Evolutionary conservation across 2,888 invertebrate genomes (phyloP).

Genomic region (Tromatobia lineatoria): DNA sequence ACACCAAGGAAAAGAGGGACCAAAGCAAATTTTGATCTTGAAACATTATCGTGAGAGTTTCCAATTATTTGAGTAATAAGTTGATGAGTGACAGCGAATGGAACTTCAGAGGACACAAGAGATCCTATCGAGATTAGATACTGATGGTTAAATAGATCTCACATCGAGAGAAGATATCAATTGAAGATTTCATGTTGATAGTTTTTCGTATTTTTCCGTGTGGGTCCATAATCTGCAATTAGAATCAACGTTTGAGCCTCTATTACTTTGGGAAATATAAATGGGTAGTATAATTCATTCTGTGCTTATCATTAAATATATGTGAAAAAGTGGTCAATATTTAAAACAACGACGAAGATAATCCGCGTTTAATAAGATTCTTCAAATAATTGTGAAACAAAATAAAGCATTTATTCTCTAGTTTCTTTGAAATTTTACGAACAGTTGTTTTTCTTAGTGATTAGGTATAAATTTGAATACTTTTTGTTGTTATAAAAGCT

Average conservation of each 20-base stretch:
- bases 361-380: too few relatives aligned
- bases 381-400: too few relatives aligned
- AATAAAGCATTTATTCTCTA: too few relatives aligned
- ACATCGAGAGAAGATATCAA: background rate
- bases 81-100: conserved; percentile 10
- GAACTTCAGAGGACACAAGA: background rate
- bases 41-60: conserved; percentile 1
- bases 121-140: background rate
- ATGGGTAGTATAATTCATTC: too few relatives aligned
- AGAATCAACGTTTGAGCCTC: background rate
- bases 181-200: background rate
- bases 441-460: background rate
- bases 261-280: too few relatives aligned
- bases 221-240: background rate
- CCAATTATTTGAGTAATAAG: background rate
- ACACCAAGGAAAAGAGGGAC: too few relatives aligned
- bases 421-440: too few relatives aligned
- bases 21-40: background rate
- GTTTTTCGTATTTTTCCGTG: background rate
- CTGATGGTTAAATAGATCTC: background rate
- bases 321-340: too few relatives aligned
- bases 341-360: too few relatives aligned
- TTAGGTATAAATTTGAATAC: background rate
- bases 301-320: too few relatives aligned
- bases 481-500: background rate